These are phyloP conservation scores for Epizoanthus rinbou DNA, from an alignment of 92 coral and sea anemone species.

Conservation along the genomic window DNA sequence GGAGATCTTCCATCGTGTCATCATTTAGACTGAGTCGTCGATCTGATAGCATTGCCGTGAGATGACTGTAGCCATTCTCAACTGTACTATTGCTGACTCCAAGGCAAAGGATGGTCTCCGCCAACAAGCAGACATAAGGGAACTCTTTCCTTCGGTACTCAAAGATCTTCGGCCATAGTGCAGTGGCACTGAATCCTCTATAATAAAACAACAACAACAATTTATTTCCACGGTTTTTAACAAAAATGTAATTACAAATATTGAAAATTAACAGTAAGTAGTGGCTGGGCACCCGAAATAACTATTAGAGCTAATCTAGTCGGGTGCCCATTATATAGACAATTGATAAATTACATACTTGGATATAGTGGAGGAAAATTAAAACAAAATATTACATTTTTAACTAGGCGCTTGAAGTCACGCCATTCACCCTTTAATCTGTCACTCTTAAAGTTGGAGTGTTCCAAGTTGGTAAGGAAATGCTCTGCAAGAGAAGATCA, in stretches of 20 bases:
- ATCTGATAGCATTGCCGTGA: slow-evolving; percentile 12
- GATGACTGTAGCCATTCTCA: slow-evolving; percentile 16
- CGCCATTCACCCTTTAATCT: slow-evolving; percentile 41
- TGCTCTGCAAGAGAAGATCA: slow-evolving; percentile 40
- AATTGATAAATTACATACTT: too few relatives aligned
- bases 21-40: slow-evolving; percentile 7
- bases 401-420: slow-evolving; percentile 28
- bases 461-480: slow-evolving; percentile 35
- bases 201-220: too few relatives aligned
- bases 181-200: slow-evolving; percentile 26
- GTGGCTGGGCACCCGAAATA: too few relatives aligned
- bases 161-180: slow-evolving; percentile 33
- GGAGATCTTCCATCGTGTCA: slow-evolving; percentile 22
- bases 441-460: slow-evolving; percentile 32
- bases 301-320: too few relatives aligned
- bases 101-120: background rate
- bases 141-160: background rate
- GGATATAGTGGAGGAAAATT: too few relatives aligned
- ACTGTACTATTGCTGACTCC: background rate
- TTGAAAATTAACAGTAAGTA: too few relatives aligned
- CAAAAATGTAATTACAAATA: too few relatives aligned
- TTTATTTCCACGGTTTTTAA: too few relatives aligned
- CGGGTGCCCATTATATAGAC: too few relatives aligned
- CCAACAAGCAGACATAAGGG: slow-evolving; percentile 4
- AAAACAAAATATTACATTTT: too few relatives aligned